phyloP scores from a whole-genome alignment of 2,888 invertebrate genomes.

The Encarsia formosa region DNA sequence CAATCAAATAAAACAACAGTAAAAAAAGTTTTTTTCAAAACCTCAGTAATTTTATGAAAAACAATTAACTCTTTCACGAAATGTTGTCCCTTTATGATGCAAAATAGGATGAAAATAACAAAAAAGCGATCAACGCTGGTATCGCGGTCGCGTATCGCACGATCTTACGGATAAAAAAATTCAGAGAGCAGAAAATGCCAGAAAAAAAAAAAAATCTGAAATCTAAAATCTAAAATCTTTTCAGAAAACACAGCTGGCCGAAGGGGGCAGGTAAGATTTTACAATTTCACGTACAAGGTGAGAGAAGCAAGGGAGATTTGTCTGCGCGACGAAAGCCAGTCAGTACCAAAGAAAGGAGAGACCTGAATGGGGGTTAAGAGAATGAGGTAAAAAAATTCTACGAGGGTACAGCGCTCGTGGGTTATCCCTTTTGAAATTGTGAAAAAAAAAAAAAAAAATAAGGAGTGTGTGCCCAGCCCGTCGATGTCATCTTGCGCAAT shows the following conservation, averaged over 20 bases:
- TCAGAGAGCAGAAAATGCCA: too few species aligned
- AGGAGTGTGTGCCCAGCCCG: conserved; percentile 13
- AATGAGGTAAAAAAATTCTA: conserved; percentile 5
- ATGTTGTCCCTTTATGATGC: too few species aligned
- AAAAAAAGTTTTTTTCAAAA: too few species aligned
- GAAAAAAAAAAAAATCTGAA: conserved; percentile 17
- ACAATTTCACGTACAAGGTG: conserved; percentile 23
- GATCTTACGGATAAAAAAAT: too few species aligned
- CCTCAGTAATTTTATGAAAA: too few species aligned
- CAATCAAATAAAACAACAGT: too few species aligned
- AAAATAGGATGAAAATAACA: too few species aligned
- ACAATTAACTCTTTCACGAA: too few species aligned
- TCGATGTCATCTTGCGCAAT: conserved; percentile 50
- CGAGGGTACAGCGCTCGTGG: too few species aligned
- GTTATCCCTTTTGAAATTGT: conserved; percentile 11
- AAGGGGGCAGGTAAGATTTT: conserved; percentile 23
- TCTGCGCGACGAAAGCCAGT: conserved; percentile 12
- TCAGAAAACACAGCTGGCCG: conserved; percentile 46
- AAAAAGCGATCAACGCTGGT: too few species aligned
- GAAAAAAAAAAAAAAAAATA: conserved; percentile 7
- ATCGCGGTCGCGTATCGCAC: too few species aligned
- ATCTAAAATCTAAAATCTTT: conserved; percentile 42
- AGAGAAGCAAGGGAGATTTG: conserved; percentile 2
- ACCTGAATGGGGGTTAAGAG: not conserved
- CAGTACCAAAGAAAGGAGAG: conserved; percentile 18